phyloP scores from a whole-genome alignment of 2,113 vertebrate genomes.

The Motacilla tschutschensis region DNA sequence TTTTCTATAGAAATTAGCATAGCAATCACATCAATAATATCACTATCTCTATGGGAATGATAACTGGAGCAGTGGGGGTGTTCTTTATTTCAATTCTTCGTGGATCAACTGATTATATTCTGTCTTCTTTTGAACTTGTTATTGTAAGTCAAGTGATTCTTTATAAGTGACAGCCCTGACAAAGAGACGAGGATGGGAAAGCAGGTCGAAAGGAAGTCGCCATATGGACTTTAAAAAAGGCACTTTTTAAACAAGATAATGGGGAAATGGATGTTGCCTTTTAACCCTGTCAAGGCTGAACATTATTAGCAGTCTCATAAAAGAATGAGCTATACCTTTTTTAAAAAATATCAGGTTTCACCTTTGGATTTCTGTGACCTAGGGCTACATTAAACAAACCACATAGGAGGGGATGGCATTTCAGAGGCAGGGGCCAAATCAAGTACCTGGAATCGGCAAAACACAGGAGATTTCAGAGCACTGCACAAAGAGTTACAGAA shows the following conservation, averaged over 20 bases:
- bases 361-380: slow-evolving; percentile 19
- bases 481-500: slow-evolving; percentile 37
- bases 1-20: slow-evolving; percentile 89
- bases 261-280: slow-evolving; percentile 71
- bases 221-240: slow-evolving; percentile 93
- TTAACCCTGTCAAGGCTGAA: slow-evolving; percentile 71
- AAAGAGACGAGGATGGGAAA: slow-evolving; percentile 92
- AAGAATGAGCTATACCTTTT: slow-evolving; percentile 31
- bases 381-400: background rate
- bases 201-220: slow-evolving; percentile 95
- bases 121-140: slow-evolving; percentile 96
- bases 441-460: background rate
- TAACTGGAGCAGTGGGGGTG: slow-evolving; percentile 90
- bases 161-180: slow-evolving; percentile 95
- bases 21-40: slow-evolving; percentile 93
- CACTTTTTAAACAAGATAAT: slow-evolving; percentile 87
- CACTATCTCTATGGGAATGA: slow-evolving; percentile 93
- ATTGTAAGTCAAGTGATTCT: slow-evolving; percentile 98
- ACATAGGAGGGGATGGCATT: background rate
- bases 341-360: background rate
- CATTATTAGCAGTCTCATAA: slow-evolving; percentile 32
- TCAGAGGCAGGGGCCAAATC: slow-evolving; percentile 19
- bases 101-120: slow-evolving; percentile 94
- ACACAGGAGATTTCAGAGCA: background rate
- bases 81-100: slow-evolving; percentile 94